Evolutionary conservation across 2,797 vertebrate species (phyloP), one percentile per base, ranked within the genome.

Genomic region (Phoxinus dragarum): DNA sequence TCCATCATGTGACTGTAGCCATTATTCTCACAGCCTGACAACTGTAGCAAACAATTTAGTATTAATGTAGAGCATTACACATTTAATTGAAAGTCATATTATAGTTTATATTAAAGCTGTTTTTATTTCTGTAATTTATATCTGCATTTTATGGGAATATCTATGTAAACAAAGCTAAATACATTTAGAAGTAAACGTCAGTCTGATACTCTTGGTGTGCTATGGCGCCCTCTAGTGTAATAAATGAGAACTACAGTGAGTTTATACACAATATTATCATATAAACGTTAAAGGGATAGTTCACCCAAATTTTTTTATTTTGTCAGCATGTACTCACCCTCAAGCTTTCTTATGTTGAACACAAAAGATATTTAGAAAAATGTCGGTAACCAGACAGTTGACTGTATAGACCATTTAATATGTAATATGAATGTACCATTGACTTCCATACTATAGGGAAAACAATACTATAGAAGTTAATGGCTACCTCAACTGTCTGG

Each of bases 1-100:
- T 92, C 94, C 83, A 94, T 89, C 4, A 95, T 90, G 89, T 96
- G 96, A 68, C 95, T 93, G 91, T 96, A 98, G 69, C 97, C 96
- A 17, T 97, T 96, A 88, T 95, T 97, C 88, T 97, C 97, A 90
- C 92, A 91, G 61, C 94, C 91, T 85, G 93, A 94, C 31, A 93
- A 90, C 95, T 96, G 88, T 14, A 83, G 89, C 64, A 89, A 11
- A 42, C 31, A 90, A 21, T 49, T 34, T 36, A 85, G 69, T 31
- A 81, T 27, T 0, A 66, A 14, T 11, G 3, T 17, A 38, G 5
- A 67, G 52, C 19, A 66, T 14, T 36, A 36, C 27, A 74, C n/a
- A 82, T 52, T 19, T 52, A 9, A 31, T 9, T 66, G 14, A 66
- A 38, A 76, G 31, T 67, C 59, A 27, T 27, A 59, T 59, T 59